phyloP scores from a whole-genome alignment of 30 jellyfish, hydroid and myxozoan species.

The Aurelia coerulea region DNA sequence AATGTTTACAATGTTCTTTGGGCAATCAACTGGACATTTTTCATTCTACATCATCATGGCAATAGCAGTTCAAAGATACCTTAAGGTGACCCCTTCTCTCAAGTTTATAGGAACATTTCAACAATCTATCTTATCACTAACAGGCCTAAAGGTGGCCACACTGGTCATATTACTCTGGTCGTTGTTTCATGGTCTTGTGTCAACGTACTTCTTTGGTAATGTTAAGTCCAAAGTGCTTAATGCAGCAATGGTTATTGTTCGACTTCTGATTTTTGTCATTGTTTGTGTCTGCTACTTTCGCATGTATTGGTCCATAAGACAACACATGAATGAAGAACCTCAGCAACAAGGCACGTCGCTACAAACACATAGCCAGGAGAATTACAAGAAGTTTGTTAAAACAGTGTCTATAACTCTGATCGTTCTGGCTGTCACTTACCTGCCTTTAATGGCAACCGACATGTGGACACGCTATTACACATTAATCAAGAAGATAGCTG shows the following conservation, averaged over 20 bases:
- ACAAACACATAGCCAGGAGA: neutral
- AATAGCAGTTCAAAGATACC: conserved; percentile 45
- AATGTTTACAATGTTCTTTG: conserved; percentile 12
- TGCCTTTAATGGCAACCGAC: conserved; percentile 14
- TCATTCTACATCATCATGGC: conserved; percentile 46
- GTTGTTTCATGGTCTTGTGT: conserved; percentile 36
- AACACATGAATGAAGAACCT: neutral
- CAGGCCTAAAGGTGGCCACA: conserved; percentile 20
- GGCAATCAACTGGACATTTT: conserved; percentile 56
- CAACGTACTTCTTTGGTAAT: conserved; percentile 51
- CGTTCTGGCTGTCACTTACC: neutral
- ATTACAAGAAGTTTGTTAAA: conserved; percentile 9
- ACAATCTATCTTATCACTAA: neutral
- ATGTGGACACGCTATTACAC: conserved; percentile 44
- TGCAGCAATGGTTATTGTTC: conserved; percentile 20
- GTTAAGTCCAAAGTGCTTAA: conserved; percentile 26
- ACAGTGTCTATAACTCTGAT: conserved; percentile 26
- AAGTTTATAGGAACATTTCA: neutral
- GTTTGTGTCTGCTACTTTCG: conserved; percentile 20
- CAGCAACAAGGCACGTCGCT: neutral
- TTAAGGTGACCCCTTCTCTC: conserved; percentile 13
- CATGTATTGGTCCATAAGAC: conserved; percentile 14
- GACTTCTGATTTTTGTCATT: neutral
- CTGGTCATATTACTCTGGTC: conserved; percentile 16
- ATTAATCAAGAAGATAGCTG: conserved; percentile 14